Evolutionary conservation across 2,113 vertebrate species (phyloP).

Genomic region (Axis porcinus): DNA sequence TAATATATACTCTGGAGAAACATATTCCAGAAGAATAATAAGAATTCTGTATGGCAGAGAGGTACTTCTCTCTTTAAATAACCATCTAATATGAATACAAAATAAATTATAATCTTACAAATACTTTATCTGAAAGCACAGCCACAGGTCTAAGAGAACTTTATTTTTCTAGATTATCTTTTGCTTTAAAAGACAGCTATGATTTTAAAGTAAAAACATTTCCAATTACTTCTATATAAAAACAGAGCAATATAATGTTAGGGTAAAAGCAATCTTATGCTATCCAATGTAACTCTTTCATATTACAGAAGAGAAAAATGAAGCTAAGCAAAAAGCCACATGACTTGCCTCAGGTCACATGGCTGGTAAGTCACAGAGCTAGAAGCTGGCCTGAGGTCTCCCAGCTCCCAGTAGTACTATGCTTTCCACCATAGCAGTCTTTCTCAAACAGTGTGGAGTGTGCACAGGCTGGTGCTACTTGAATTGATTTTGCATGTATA

Average conservation of each 20-base stretch:
- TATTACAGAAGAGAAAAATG: background rate
- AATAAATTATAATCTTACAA: background rate
- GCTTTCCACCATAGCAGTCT: background rate
- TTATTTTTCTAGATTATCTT: background rate
- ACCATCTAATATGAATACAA: background rate
- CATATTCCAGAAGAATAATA: background rate
- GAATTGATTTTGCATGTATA: background rate
- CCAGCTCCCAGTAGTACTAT: background rate
- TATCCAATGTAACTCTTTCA: background rate
- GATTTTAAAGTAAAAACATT: slow-evolving; percentile 16
- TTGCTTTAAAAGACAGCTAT: background rate
- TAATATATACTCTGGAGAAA: background rate
- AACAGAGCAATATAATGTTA: background rate
- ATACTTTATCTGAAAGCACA: background rate
- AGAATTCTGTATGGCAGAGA: background rate
- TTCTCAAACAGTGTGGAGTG: background rate
- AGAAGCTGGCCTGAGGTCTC: background rate
- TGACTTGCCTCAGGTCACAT: background rate
- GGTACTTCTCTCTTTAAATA: background rate
- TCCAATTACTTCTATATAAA: background rate
- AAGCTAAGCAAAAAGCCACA: background rate
- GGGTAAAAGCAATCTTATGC: background rate
- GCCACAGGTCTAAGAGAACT: background rate
- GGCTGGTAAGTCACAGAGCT: background rate
- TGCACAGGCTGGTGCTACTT: background rate